These are phyloP conservation scores for Torymus tubicola DNA, from an alignment of 2,888 invertebrate genomes.

Conservation along the genomic window DNA sequence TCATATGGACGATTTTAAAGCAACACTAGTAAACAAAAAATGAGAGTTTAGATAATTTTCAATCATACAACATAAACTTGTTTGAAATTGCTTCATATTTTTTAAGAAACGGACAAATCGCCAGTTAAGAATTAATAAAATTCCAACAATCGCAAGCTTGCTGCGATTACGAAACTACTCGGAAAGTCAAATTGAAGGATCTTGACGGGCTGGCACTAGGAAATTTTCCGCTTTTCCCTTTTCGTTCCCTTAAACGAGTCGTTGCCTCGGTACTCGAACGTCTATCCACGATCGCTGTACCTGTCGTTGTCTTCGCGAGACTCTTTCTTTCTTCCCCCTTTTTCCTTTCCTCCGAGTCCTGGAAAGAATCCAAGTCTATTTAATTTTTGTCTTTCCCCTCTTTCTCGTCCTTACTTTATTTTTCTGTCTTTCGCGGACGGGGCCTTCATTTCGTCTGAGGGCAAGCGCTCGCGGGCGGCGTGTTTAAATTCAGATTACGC, in stretches of 20 bases:
- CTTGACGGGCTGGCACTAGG: too few species aligned
- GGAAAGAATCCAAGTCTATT: slow-evolving; percentile 67
- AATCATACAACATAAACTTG: neutral
- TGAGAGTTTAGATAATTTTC: too few species aligned
- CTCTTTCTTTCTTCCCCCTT: slow-evolving; percentile 7
- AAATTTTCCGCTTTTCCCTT: slow-evolving; percentile 8
- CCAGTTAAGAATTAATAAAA: neutral
- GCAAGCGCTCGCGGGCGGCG: slow-evolving; percentile 21
- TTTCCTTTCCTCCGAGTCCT: slow-evolving; percentile 35
- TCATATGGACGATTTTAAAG: too few species aligned
- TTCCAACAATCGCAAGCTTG: neutral
- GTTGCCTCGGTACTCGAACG: slow-evolving; percentile 5
- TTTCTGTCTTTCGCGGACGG: slow-evolving; percentile 40
- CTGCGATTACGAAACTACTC: slow-evolving; percentile 12
- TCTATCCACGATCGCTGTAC: slow-evolving; percentile 39
- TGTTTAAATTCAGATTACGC: slow-evolving; percentile 63
- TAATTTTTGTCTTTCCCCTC: slow-evolving; percentile 59
- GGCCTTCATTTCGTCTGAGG: slow-evolving; percentile 49
- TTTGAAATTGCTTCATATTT: neutral
- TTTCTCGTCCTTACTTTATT: slow-evolving; percentile 34
- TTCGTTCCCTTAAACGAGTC: slow-evolving; percentile 18
- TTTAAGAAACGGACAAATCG: neutral
- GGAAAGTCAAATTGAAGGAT: slow-evolving; percentile 19
- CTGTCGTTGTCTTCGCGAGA: slow-evolving; percentile 39
- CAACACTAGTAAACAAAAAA: too few species aligned